A percentile compares a stretch with the other conserved stretches of the same genome.
These are phyloP conservation scores for Araneus ventricosus DNA, from an alignment of 1,140 invertebrate genomes.

Conservation along the genomic window DNA sequence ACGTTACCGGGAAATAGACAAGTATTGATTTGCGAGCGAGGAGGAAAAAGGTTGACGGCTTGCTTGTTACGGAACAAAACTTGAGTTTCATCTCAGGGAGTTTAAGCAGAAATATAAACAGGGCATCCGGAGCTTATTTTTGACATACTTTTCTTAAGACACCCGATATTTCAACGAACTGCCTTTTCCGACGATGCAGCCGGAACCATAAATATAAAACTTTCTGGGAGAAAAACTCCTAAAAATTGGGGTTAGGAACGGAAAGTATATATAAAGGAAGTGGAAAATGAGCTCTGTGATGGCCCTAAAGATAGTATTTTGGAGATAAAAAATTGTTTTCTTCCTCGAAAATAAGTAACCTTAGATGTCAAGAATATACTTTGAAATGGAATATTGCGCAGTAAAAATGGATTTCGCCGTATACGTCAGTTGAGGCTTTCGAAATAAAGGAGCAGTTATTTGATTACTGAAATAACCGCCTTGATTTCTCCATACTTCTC, in stretches of 20 bases:
- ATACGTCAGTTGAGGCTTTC: background rate
- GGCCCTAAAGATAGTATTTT: constrained; percentile 9
- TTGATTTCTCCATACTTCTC: background rate
- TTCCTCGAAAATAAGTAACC: background rate
- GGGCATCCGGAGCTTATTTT: background rate
- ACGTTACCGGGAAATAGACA: background rate
- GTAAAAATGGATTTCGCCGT: background rate
- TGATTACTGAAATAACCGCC: background rate
- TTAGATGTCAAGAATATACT: constrained; percentile 15
- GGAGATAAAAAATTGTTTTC: constrained; percentile 24
- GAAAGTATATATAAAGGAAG: too few relatives aligned
- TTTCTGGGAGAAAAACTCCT: background rate
- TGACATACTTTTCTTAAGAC: constrained; percentile 24
- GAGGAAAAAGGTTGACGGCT: background rate
- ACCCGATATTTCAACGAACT: constrained; percentile 29
- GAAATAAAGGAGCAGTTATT: background rate
- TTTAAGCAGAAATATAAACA: constrained; percentile 35
- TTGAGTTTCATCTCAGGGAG: background rate
- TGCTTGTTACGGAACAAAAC: constrained; percentile 11
- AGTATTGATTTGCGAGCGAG: background rate
- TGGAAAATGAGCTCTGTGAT: background rate
- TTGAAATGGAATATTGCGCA: constrained; percentile 18
- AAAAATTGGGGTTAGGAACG: background rate
- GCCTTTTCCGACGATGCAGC: background rate
- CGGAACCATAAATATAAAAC: background rate